Conservation (phyloP, 2,797 vertebrate species). For the Pseudocheirus occidentalis region DNA sequence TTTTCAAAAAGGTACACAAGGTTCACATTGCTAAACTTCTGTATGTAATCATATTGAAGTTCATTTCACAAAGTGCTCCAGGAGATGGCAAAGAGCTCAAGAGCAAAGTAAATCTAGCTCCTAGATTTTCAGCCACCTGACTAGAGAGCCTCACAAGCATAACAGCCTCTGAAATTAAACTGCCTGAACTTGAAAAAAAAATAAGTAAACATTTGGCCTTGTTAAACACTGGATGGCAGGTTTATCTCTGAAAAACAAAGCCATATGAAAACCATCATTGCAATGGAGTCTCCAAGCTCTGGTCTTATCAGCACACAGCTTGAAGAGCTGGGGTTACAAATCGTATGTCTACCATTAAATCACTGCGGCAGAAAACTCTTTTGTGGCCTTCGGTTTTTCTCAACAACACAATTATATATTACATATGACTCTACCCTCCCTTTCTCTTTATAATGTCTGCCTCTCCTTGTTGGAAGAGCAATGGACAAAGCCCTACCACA, state of each 20-base stretch:
- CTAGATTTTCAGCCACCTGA: conserved; percentile 24
- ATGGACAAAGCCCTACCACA: conserved; percentile 36
- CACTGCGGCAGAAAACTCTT: conserved; percentile 67
- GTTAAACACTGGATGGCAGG: conserved; percentile 64
- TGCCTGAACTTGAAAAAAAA: conserved; percentile 47
- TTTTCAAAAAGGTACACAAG: neutral
- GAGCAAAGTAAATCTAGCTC: conserved; percentile 15
- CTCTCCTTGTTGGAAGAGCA: conserved; percentile 46
- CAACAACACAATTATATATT: conserved; percentile 63
- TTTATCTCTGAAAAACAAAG: conserved; percentile 78
- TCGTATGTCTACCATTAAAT: conserved; percentile 76
- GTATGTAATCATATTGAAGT: conserved; percentile 47
- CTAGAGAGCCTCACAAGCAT: conserved; percentile 4
- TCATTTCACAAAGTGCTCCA: conserved; percentile 23
- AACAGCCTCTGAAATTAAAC: conserved; percentile 65
- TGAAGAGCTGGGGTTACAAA: conserved; percentile 72
- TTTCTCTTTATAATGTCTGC: conserved; percentile 12
- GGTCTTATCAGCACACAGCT: conserved; percentile 62
- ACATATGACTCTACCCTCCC: conserved; percentile 33
- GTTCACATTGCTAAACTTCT: conserved; percentile 20
- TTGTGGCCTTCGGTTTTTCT: conserved; percentile 71
- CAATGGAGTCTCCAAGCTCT: conserved; percentile 61
- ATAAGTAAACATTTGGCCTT: conserved; percentile 71
- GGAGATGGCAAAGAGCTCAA: conserved; percentile 16
- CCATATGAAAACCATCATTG: conserved; percentile 42